phyloP scores from a whole-genome alignment of 1,140 invertebrate species.

The Zaprionus inermis region DNA sequence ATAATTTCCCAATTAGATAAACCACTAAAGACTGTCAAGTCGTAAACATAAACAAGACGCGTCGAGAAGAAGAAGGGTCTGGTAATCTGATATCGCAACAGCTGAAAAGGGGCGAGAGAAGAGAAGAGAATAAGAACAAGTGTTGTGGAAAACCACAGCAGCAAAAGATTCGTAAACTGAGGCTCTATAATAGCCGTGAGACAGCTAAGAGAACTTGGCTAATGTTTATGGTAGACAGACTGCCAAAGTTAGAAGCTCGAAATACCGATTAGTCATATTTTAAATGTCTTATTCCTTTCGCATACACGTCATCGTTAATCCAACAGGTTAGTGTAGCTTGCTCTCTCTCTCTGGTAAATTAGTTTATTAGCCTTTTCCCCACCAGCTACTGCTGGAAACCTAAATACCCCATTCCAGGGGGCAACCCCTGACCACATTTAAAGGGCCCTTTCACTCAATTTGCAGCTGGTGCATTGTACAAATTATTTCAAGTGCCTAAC shows the following conservation, averaged over 20 bases:
- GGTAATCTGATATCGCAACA: conserved; percentile 42
- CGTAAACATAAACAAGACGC: conserved; percentile 21
- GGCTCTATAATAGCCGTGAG: conserved; percentile 47
- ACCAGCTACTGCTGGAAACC: neutral
- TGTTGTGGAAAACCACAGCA: conserved; percentile 44
- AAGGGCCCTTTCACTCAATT: conserved; percentile 33
- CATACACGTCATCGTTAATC: neutral
- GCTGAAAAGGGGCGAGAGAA: neutral
- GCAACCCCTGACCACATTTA: conserved; percentile 9
- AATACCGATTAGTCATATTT: too few relatives aligned
- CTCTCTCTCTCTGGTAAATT: neutral
- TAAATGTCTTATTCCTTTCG: neutral
- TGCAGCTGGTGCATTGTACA: conserved; percentile 27
- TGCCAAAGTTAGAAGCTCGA: too few relatives aligned
- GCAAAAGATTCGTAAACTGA: neutral
- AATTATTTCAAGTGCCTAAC: conserved; percentile 36
- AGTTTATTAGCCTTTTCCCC: neutral
- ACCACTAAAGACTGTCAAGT: conserved; percentile 36
- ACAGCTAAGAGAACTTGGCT: conserved; percentile 8
- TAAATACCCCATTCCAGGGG: neutral
- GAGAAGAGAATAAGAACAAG: conserved; percentile 28
- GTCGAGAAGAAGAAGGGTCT: neutral
- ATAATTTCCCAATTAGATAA: conserved; percentile 69
- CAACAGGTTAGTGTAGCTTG: too few relatives aligned
- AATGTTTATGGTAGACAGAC: too few relatives aligned